Evolutionary conservation across 2,797 vertebrate genomes (phyloP), one percentile per base, ranked within the genome.

Genomic region (Sylvilagus floridanus): DNA sequence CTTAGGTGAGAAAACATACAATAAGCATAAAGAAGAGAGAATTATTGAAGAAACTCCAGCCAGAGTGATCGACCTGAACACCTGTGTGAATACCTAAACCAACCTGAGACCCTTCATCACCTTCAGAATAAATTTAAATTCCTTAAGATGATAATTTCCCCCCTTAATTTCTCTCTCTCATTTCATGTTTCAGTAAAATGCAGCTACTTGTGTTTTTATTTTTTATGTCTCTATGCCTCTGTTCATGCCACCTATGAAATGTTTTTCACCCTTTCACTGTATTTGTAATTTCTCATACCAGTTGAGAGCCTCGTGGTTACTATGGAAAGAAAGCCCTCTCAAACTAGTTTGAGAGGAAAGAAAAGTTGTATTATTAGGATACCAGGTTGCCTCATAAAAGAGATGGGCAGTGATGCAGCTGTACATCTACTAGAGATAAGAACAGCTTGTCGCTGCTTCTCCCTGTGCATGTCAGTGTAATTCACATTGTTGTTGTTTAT

Each of bases 281-380:
- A 24, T 73, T 62, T 37, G 24, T 63, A 92, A 82, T 30, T 88
- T 66, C 22, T 84, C 62, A 57, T 17, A 65, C 37, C 28, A 71
- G 60, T 42, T 88, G 72, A n/a, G 22, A 94, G 82, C 85, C 35
- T 52, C 52, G 60, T 1, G 68, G 10, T 54, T 94, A 4, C 28
- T 68, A 78, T 87, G 47, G 68, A 83, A 83, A 92, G 52, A 65
- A 96, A 76, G 35, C 35, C 52, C 71, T 52, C 9, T 92, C 78
- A 88, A 85, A 77, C 14, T 9, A 86, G 37, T 30, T 63, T 65
- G 28, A 87, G 62, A 60, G 28, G 82, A 85, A 86, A 73, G 22
- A 75, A 79, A 76, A 37, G 65, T 65, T 71, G 19, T 85, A 75
- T 68, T 69, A 16, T 47, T 90, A 78, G 52, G 14, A 42, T 30